phyloP scores from a whole-genome alignment of 2,888 invertebrate species.

The Himalopsyche anomala region DNA sequence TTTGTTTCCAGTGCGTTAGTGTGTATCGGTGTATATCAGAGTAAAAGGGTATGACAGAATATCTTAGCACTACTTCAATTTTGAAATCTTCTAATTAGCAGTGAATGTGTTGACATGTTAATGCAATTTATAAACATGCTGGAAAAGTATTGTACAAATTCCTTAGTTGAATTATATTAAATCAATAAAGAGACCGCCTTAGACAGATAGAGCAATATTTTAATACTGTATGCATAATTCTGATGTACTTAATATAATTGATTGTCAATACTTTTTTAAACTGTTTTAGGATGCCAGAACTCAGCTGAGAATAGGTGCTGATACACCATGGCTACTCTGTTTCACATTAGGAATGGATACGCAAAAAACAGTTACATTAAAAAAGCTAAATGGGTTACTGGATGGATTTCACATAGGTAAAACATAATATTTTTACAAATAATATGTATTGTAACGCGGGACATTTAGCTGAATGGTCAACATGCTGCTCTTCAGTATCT shows the following conservation, averaged over 20 bases:
- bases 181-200: too few species aligned
- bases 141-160: background rate
- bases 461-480: background rate
- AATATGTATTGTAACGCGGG: background rate
- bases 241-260: too few species aligned
- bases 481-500: background rate
- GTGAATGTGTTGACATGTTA: too few species aligned
- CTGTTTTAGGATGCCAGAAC: conserved; percentile 64
- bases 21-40: too few species aligned
- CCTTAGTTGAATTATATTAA: background rate
- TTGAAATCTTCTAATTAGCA: too few species aligned
- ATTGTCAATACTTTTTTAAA: background rate
- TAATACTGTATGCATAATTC: too few species aligned
- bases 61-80: too few species aligned
- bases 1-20: too few species aligned
- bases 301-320: conserved; percentile 68
- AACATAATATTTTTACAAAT: conserved; percentile 43
- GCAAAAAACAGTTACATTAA: conserved; percentile 77
- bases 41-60: too few species aligned
- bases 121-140: too few species aligned
- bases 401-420: conserved; percentile 76
- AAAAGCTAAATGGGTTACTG: conserved; percentile 79
- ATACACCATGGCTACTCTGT: conserved; percentile 76
- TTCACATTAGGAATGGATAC: conserved; percentile 76
- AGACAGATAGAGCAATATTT: too few species aligned